Evolutionary conservation across 1,140 invertebrate species (phyloP).

Genomic region (Trissolcus basalis): DNA sequence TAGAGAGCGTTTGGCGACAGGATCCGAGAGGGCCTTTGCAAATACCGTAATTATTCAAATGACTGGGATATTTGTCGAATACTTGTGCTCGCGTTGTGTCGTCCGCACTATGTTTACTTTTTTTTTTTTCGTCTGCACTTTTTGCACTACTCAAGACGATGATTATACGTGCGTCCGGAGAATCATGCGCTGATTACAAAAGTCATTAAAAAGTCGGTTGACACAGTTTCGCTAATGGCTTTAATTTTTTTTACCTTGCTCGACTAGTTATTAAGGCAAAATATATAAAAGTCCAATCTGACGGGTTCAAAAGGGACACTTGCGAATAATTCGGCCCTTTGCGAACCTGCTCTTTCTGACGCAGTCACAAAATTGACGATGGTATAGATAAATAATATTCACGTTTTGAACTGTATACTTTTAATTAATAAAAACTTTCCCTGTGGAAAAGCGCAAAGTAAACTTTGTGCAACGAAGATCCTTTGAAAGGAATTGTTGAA

Average conservation of each 20-base stretch:
- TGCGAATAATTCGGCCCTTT: no score
- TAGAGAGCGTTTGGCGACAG: constrained; percentile 51
- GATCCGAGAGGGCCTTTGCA: constrained; percentile 24
- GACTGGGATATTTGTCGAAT: constrained; percentile 61
- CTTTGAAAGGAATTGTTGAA: no score
- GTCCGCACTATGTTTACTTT: background rate
- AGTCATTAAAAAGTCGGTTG: constrained; percentile 42
- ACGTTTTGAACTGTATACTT: no score
- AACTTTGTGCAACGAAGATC: no score
- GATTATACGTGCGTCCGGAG: constrained; percentile 37
- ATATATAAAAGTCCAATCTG: background rate
- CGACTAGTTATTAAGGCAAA: constrained; percentile 2
- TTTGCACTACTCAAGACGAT: constrained; percentile 6
- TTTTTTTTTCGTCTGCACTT: background rate
- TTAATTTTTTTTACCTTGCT: constrained; percentile 8
- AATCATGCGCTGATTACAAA: constrained; percentile 48
- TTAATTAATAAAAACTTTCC: no score
- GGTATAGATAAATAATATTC: no score
- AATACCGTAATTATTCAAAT: constrained; percentile 65
- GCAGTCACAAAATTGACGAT: no score
- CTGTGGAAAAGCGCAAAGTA: no score
- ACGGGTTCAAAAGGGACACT: no score
- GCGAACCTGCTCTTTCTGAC: no score
- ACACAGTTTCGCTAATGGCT: constrained; percentile 31
- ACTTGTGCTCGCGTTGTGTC: constrained; percentile 20